Evolutionary conservation across 1,140 invertebrate species (phyloP), one percentile per base, ranked within the genome.

Genomic region (Diorhabda carinulata): DNA sequence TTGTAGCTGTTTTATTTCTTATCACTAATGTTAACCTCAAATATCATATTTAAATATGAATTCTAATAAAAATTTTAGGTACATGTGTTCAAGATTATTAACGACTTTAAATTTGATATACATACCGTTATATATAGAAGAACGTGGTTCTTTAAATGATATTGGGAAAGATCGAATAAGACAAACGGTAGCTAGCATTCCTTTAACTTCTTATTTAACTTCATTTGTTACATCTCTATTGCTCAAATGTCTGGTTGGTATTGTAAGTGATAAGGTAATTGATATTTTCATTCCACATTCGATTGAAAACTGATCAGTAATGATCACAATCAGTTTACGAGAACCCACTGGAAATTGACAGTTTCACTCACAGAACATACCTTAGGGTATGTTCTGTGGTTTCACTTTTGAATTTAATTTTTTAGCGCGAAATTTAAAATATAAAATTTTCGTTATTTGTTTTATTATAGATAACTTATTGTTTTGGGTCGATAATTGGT

Each of bases 61-160:
- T 25, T 25, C 25, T 25, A 25, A 25, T 25, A 25, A 25, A 25
- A 25, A 25, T 72, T 73, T 72, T 68, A 86, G 84, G 68, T 96
- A 96, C 77, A 94, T 96, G 73, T 89, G 90, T 10, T 91, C 93
- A 25, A 85, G 94, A 73, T 81, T 97, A 7, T 93, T 91, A 77
- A 90, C 93, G 71, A 95, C 94, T 70, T 80, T 96, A 45, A 91
- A 91, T 59, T 87, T 95, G 71, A 90, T 95, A 3, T 97, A 96
- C 76, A 87, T 96, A 60, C 93, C 94, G 3, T 82, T 96, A 71
- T 97, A 94, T 81, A 85, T 96, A 58, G 91, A 93, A 73, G 92
- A 95, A 81, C 84, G 89, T 42, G 79, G 90, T 8, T 76, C 85
- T 25, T 83, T 74, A 77, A 79, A 72, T 81, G 81, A 43, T 5